A percentile compares a stretch with the other conserved stretches of the same genome.
Evolutionary conservation across 2,888 invertebrate species (phyloP).

Genomic region (Tridacna crocea): DNA sequence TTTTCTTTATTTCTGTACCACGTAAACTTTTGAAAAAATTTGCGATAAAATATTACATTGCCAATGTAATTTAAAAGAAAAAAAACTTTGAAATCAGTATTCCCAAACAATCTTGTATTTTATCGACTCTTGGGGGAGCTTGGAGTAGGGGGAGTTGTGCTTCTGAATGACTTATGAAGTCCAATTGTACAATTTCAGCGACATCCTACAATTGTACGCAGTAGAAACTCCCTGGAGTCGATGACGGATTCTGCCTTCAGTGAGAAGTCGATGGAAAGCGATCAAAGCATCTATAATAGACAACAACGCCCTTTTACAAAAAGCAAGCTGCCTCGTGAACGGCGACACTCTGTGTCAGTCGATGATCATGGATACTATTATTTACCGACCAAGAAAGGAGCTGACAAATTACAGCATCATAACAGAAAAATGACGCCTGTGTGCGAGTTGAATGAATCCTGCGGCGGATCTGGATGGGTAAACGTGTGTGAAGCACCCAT

Average conservation of each 20-base stretch:
- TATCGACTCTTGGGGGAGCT: too few species aligned
- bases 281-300: too few species aligned
- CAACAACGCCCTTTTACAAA: not conserved
- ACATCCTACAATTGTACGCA: not conserved
- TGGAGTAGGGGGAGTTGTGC: too few species aligned
- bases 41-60: too few species aligned
- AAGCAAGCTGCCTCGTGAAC: not conserved
- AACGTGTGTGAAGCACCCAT: not conserved
- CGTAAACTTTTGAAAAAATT: too few species aligned
- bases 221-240: not conserved
- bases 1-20: too few species aligned
- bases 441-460: too few species aligned
- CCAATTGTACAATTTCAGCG: not conserved
- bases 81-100: too few species aligned
- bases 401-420: not conserved
- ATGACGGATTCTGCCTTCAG: constrained; percentile 9
- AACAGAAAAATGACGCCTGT: not conserved
- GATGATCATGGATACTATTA: not conserved
- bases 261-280: not conserved
- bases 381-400: not conserved
- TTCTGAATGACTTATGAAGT: not conserved
- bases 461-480: not conserved
- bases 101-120: too few species aligned
- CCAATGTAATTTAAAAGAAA: too few species aligned
- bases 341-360: not conserved